Conservation (phyloP, 2,113 vertebrate genomes). For the Eclectus roratus region DNA sequence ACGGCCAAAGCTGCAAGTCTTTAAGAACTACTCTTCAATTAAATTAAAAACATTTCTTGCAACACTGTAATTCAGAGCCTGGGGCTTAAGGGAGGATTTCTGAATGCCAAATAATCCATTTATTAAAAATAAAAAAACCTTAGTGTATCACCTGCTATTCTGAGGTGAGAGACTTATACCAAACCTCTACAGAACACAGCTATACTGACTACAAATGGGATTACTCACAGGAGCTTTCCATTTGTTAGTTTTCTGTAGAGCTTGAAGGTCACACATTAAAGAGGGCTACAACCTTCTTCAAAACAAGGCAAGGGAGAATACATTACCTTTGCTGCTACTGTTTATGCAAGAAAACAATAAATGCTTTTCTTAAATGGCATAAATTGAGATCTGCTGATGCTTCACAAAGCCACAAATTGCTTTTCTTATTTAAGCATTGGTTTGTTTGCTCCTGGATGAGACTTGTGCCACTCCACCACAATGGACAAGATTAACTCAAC, state of each 20-base stretch:
- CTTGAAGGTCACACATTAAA: conserved; percentile 70
- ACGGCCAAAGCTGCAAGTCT: not conserved
- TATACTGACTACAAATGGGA: conserved; percentile 47
- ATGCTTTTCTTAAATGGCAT: conserved; percentile 52
- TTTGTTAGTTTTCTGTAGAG: conserved; percentile 56
- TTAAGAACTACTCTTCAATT: not conserved
- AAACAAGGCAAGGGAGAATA: conserved; percentile 58
- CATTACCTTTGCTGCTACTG: conserved; percentile 51
- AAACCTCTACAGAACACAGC: conserved; percentile 14
- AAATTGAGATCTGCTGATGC: conserved; percentile 70
- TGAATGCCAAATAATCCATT: conserved; percentile 40
- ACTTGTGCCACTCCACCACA: rapidly evolving
- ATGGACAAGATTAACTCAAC: not conserved
- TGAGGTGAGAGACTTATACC: conserved; percentile 37
- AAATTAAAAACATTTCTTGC: conserved; percentile 35
- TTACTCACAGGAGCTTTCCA: conserved; percentile 55
- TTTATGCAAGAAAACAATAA: conserved; percentile 68
- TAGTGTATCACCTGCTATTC: conserved; percentile 59
- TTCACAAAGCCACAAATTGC: conserved; percentile 66
- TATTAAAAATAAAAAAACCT: conserved; percentile 42
- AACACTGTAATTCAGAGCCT: not conserved
- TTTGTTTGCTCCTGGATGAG: conserved; percentile 54
- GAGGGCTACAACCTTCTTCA: conserved; percentile 40
- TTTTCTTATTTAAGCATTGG: conserved; percentile 54
- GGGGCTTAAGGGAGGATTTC: conserved; percentile 44